A percentile compares a stretch with the other conserved stretches of the same genome.
These are phyloP conservation scores for Guaruba guarouba DNA, from an alignment of 2,113 vertebrate species.

Conservation along the genomic window DNA sequence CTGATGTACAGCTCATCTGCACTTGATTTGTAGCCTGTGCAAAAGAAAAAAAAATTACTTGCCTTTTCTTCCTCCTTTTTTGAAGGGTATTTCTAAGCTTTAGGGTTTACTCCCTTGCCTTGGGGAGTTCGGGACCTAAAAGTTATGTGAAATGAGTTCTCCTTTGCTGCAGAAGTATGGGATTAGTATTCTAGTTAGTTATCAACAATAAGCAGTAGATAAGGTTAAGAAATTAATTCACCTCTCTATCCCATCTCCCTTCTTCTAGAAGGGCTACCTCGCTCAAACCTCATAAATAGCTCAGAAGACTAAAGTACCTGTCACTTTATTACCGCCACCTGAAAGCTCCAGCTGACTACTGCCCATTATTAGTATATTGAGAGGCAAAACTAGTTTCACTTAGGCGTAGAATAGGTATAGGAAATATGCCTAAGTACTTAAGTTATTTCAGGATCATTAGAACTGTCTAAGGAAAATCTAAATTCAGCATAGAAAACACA, in stretches of 20 bases:
- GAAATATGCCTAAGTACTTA: not conserved
- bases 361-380: not conserved
- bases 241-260: not conserved
- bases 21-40: not conserved
- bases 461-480: not conserved
- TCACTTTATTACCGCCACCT: not conserved
- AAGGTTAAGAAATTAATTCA: not conserved
- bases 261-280: not conserved
- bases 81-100: not conserved
- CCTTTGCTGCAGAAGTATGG: not conserved
- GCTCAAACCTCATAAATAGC: not conserved
- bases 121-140: not conserved
- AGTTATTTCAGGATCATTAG: not conserved
- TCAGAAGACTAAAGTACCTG: not conserved
- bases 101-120: not conserved
- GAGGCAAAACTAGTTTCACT: not conserved
- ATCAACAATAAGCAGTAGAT: not conserved
- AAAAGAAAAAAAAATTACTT: not conserved
- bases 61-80: not conserved
- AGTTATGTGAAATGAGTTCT: not conserved
- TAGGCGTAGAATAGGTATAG: not conserved
- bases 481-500: not conserved
- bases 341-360: not conserved
- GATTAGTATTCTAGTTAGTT: not conserved
- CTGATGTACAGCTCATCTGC: not conserved